Conservation (phyloP, 2,888 invertebrate species). For the Acanthosepion esculentum region DNA sequence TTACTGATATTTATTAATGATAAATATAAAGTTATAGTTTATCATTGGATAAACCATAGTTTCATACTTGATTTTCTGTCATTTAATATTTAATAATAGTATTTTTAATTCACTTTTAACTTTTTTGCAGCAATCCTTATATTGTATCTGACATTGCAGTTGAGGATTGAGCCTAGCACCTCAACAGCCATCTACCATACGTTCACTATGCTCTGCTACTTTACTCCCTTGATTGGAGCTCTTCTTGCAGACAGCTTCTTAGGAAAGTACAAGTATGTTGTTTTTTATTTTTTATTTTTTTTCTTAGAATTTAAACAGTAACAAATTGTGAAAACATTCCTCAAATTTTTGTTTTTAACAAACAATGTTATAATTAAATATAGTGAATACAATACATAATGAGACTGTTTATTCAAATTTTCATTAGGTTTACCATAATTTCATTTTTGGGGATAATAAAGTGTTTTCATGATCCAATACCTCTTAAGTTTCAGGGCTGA, state of each 20-base stretch:
- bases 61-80: neutral
- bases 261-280: conserved; percentile 90
- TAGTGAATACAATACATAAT: too few species aligned
- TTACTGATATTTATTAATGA: too few species aligned
- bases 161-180: conserved; percentile 83
- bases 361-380: too few species aligned
- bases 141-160: conserved; percentile 87
- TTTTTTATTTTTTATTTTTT: conserved; percentile 34
- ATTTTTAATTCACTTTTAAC: neutral
- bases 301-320: neutral
- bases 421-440: too few species aligned
- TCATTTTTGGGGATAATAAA: too few species aligned
- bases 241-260: conserved; percentile 93
- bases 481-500: too few species aligned
- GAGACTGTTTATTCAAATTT: too few species aligned
- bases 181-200: conserved; percentile 91
- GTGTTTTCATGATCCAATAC: too few species aligned
- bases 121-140: conserved; percentile 87
- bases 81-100: neutral
- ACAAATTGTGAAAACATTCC: too few species aligned
- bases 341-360: too few species aligned
- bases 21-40: too few species aligned
- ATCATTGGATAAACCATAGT: too few species aligned
- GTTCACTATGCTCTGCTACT: conserved; percentile 91
- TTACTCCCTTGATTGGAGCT: conserved; percentile 91